Percentiles rank a stretch among this genome's conserved stretches.
These are phyloP conservation scores for Sander lucioperca DNA, from an alignment of 2,113 vertebrate species.

Conservation along the genomic window DNA sequence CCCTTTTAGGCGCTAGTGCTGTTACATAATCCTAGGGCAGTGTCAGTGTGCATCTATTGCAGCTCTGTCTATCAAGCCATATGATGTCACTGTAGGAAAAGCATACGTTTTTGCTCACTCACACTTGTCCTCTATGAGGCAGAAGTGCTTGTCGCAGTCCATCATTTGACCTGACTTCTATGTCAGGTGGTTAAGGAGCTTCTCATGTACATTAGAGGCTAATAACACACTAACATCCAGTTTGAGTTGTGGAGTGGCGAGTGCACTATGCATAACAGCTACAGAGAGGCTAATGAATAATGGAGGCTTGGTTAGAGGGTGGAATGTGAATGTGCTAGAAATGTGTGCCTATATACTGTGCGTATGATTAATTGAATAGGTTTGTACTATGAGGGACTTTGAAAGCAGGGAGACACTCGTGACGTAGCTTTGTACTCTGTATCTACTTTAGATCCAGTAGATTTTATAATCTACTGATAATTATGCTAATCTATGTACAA, in stretches of 20 bases:
- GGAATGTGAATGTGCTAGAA: conserved; percentile 52
- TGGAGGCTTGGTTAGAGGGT: conserved; percentile 54
- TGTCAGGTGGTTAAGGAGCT: conserved; percentile 53
- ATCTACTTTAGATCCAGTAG: not conserved
- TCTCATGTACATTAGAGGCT: conserved; percentile 21
- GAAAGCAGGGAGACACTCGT: conserved; percentile 38
- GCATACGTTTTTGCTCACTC: conserved; percentile 34
- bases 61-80: conserved; percentile 23
- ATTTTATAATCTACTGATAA: not conserved
- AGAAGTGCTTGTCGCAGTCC: conserved; percentile 20
- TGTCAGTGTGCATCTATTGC: conserved; percentile 27
- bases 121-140: conserved; percentile 18
- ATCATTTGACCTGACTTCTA: conserved; percentile 43
- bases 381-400: conserved; percentile 39
- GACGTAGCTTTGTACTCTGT: conserved; percentile 5
- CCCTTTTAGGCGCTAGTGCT: conserved; percentile 14
- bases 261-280: conserved; percentile 39
- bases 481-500: not conserved
- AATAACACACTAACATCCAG: conserved; percentile 47
- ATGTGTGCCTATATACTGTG: conserved; percentile 38
- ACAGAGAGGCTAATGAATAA: conserved; percentile 71
- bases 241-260: conserved; percentile 36
- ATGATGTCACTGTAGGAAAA: conserved; percentile 28
- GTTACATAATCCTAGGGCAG: conserved; percentile 50
- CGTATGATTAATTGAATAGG: conserved; percentile 70